phyloP scores from a whole-genome alignment of 1,140 invertebrate genomes.

The Lepeophtheirus salmonis region DNA sequence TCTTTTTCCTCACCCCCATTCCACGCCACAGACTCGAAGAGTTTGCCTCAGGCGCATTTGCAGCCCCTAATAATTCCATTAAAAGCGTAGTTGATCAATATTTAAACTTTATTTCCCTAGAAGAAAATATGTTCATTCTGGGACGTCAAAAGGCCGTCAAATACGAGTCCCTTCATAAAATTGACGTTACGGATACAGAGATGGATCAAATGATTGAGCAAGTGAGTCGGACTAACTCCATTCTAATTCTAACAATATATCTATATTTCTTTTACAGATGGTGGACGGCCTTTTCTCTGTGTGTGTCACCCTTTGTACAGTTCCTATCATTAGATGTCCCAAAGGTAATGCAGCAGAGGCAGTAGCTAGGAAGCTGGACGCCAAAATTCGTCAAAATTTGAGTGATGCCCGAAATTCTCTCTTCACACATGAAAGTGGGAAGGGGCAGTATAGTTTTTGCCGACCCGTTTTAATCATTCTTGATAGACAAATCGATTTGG shows the following conservation, averaged over 20 bases:
- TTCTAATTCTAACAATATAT: no score
- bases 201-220: conserved; percentile 80
- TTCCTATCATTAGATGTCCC: conserved; percentile 37
- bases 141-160: conserved; percentile 73
- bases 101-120: conserved; percentile 91
- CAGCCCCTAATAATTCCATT: conserved; percentile 67
- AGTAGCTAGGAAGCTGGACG: conserved; percentile 89
- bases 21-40: conserved; percentile 85
- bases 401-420: conserved; percentile 89
- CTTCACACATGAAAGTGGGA: conserved; percentile 38
- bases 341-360: conserved; percentile 93
- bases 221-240: no score
- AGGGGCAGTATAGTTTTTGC: conserved; percentile 53
- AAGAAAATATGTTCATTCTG: conserved; percentile 91
- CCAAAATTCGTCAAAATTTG: conserved; percentile 88
- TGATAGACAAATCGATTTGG: conserved; percentile 88
- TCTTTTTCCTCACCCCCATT: conserved; percentile 96
- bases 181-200: conserved; percentile 83
- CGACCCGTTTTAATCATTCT: conserved; percentile 76
- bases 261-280: conserved; percentile 34
- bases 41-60: conserved; percentile 48
- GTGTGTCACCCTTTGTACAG: conserved; percentile 72
- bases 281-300: conserved; percentile 93
- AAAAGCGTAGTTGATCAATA: conserved; percentile 95
- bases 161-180: conserved; percentile 88